Percentiles rank a stretch among this genome's conserved stretches.
Conservation (phyloP, 2,113 vertebrate species). For the Microcebus lehilahytsara region DNA sequence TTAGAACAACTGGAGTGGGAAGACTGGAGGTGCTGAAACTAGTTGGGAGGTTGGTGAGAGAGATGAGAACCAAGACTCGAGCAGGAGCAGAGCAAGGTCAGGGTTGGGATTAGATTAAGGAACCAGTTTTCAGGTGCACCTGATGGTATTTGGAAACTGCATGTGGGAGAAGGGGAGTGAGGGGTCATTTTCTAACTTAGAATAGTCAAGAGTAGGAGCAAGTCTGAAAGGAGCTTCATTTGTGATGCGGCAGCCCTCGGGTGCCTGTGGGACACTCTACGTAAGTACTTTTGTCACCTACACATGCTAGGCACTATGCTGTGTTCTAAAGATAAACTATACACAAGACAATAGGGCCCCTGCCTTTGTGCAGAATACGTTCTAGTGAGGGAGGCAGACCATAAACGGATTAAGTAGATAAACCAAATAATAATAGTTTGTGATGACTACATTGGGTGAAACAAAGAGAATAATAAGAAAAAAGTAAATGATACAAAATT, state of each 20-base stretch:
- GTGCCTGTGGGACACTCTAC: neutral
- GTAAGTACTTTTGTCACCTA: neutral
- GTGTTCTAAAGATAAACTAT: neutral
- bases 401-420: neutral
- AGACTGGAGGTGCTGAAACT: neutral
- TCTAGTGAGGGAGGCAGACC: neutral
- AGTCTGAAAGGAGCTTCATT: neutral
- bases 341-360: neutral
- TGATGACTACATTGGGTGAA: neutral
- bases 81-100: accelerated
- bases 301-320: accelerated
- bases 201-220: neutral
- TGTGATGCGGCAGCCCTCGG: neutral
- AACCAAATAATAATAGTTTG: neutral
- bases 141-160: neutral
- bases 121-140: neutral
- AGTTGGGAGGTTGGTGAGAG: neutral
- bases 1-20: neutral
- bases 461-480: neutral
- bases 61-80: neutral
- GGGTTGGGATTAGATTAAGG: neutral
- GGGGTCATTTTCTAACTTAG: neutral
- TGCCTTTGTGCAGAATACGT: neutral
- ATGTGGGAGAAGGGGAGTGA: neutral
- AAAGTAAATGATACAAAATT: neutral